Conservation (phyloP, 2,113 vertebrate genomes). For the Pterocles orientalis region DNA sequence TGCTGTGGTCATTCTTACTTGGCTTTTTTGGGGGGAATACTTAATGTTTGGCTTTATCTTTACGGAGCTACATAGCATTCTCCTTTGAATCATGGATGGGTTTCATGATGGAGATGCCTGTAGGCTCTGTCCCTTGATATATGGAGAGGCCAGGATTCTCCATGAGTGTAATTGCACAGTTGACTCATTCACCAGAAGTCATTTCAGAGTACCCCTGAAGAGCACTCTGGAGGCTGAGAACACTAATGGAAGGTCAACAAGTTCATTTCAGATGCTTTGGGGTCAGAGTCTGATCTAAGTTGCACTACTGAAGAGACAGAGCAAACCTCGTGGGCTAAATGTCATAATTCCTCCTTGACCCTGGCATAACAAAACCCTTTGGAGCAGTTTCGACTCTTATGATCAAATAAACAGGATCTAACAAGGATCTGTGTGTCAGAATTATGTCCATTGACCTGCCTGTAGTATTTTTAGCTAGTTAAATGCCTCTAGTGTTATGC, state of each 20-base stretch:
- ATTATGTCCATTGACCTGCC: background rate
- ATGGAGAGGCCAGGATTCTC: background rate
- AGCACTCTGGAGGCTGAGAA: slow-evolving; percentile 9
- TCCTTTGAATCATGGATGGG: background rate
- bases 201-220: background rate
- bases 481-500: background rate
- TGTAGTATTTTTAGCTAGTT: slow-evolving; percentile 43
- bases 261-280: background rate
- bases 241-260: slow-evolving; percentile 46
- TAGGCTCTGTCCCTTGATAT: background rate
- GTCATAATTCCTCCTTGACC: slow-evolving; percentile 8
- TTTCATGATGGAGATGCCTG: background rate
- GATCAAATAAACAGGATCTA: background rate
- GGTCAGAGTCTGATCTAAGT: background rate
- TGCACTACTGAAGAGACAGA: background rate
- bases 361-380: background rate
- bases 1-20: background rate
- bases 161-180: background rate
- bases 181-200: slow-evolving; percentile 6
- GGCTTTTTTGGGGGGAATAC: accelerated
- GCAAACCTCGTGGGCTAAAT: background rate
- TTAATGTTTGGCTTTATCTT: background rate
- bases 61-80: accelerated
- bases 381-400: background rate
- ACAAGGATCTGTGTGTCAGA: slow-evolving; percentile 4